Percentiles rank a stretch among this genome's conserved stretches.
Conservation (phyloP, 2,113 vertebrate species). For the Corythornis madagascariensis region DNA sequence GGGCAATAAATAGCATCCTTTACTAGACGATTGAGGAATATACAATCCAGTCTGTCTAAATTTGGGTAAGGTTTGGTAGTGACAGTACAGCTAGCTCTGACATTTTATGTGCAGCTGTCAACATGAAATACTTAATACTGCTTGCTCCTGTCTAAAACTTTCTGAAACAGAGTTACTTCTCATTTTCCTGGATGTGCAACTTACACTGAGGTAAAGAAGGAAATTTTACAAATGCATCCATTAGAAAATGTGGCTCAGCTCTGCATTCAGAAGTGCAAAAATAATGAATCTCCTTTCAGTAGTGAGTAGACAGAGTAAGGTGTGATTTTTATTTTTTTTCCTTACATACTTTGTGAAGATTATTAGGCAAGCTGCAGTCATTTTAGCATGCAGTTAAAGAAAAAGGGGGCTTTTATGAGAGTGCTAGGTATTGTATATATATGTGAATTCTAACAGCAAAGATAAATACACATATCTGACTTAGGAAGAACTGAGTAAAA, state of each 20-base stretch:
- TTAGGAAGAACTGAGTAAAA: background rate
- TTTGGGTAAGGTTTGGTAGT: background rate
- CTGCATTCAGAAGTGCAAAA: background rate
- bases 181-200: background rate
- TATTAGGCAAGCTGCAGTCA: background rate
- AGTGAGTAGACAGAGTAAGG: background rate
- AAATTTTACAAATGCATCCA: background rate
- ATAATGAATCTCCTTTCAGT: background rate
- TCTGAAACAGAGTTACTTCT: background rate
- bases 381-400: background rate
- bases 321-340: background rate
- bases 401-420: background rate
- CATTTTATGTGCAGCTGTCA: background rate
- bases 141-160: background rate
- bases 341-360: background rate
- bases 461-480: background rate
- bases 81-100: background rate
- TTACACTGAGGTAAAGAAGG: background rate
- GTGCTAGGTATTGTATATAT: background rate
- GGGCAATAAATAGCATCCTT: background rate
- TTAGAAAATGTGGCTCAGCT: background rate
- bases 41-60: background rate
- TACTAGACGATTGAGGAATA: background rate
- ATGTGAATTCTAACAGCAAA: background rate
- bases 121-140: background rate